Conservation (phyloP, 2,113 vertebrate species). For the Syrrhaptes paradoxus region DNA sequence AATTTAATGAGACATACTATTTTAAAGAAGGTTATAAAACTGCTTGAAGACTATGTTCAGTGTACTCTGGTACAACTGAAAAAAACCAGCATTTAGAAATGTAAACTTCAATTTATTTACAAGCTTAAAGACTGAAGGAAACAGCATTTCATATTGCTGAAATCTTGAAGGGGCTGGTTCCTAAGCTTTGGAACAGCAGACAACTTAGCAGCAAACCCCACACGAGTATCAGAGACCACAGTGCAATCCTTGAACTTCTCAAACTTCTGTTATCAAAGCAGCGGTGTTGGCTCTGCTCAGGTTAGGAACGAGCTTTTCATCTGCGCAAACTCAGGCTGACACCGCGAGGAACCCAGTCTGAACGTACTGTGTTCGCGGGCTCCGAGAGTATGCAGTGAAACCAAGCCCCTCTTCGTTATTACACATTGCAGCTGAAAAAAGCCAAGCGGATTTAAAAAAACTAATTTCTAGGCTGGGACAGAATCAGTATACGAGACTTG, state of each 20-base stretch:
- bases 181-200: conserved; percentile 60
- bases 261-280: not conserved
- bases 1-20: not conserved
- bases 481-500: conserved; percentile 28
- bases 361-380: not conserved
- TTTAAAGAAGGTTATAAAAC: conserved; percentile 44
- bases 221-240: conserved; percentile 24
- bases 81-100: conserved; percentile 67
- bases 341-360: conserved; percentile 19
- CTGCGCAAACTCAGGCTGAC: not conserved
- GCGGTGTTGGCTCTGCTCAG: conserved; percentile 27
- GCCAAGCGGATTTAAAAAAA: conserved; percentile 48
- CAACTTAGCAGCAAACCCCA: conserved; percentile 64
- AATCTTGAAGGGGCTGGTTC: conserved; percentile 66
- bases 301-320: conserved; percentile 51
- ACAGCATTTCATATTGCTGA: conserved; percentile 77
- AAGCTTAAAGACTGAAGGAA: conserved; percentile 75
- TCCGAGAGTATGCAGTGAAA: conserved; percentile 24
- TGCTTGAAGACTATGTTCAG: conserved; percentile 61
- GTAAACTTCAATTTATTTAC: conserved; percentile 79
- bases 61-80: conserved; percentile 61
- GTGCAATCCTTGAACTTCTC: conserved; percentile 35
- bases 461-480: conserved; percentile 60
- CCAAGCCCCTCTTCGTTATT: conserved; percentile 6
- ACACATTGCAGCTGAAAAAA: conserved; percentile 53